Evolutionary conservation across 2,797 vertebrate genomes (phyloP), one percentile per base, ranked within the genome.

Genomic region (Acrossocheilus fasciatus): DNA sequence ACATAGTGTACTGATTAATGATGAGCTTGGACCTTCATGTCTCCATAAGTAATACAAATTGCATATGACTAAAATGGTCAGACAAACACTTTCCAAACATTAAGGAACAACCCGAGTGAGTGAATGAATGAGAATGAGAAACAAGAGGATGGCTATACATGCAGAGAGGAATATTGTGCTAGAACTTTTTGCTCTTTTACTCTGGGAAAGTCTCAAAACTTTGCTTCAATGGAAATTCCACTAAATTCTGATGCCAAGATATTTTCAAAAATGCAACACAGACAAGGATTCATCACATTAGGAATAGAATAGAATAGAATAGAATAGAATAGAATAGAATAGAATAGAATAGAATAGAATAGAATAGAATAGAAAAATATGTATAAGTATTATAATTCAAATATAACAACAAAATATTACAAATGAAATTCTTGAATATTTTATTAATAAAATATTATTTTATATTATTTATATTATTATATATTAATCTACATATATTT

Each of bases 1-100:
- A 81, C 50, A 47, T 23, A 78, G 87, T 85, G 80, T 76, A 81
- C 50, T 75, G 82, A 80, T 86, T 90, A 90, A 87, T 82, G 78
- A 85, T 69, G 77, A 82, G 84, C 62, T 54, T 82, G 73, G n/a
- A 78, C 69, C 45, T 84, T 26, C 39, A 70, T 80, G 59, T 70
- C 66, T 70, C 15, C 4, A 6, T 64, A 73, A 73, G 23, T 72
- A 50, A 83, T 23, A 78, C 81, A 83, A 83, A 87, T 77, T 73
- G 47, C 66, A 62, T 34, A 43, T 83, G 54, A 79, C 52, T 80
- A 41, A 43, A 62, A 82, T 82, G 62, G 74, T 23, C 74, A 84
- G 69, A 52, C 59, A 26, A n/a, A 69, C 20, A 30, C 43, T 79
- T 79, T 79, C 17, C 43, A 68, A 50, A 50, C 62, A 66, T 68